Base-by-base conservation (phyloP, 2,888 invertebrate species). In the Hymenopus coronatus region DNA sequence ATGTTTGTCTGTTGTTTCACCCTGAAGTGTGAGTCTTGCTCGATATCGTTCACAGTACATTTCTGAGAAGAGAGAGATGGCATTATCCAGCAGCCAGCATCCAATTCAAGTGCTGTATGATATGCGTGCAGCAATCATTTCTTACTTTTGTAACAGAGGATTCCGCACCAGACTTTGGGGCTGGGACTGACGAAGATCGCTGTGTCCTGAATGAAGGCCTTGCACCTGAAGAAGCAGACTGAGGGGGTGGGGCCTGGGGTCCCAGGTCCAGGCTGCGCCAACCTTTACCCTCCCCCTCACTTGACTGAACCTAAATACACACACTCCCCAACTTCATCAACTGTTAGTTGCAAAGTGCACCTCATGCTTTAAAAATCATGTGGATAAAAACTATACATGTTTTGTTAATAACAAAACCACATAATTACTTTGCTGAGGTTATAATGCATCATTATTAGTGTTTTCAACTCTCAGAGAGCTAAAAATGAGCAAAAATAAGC, bases 151-250 rank as follows among this genome's bases (percentile, higher is more conserved):
- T 90, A 30, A 89, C 88, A 88, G 91, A 84, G 91, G 92, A 91
- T 86, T 89, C 93, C 85, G 88, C 89, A 87, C 89, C 88, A 84
- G 90, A 90, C 90, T 92, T 92, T 83, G 94, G 94, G 20, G 94
- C 94, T 87, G 96, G 95, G 93, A 96, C 95, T 85, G 95, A 96
- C 92, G 95, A 95, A 92, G 95, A 95, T 90, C 96, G 94, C 92
- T 95, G 95, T 87, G 95, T 95, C 92, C 95, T 95, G 93, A 94
- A 95, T 91, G 94, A 93, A 91, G 95, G 94, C 91, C 94, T 93
- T 90, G 92, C 91, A 87, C 87, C 30, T 82, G 87, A 87, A 27
- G 87, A 82, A 40, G 87, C 87, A 82, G 87, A 82, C 91, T 93
- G 93, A 90, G 94, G 92, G 91, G 92, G 92, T 54, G 91, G 93